Conservation (phyloP, 2,797 vertebrate genomes). For the Myotis pilosus region DNA sequence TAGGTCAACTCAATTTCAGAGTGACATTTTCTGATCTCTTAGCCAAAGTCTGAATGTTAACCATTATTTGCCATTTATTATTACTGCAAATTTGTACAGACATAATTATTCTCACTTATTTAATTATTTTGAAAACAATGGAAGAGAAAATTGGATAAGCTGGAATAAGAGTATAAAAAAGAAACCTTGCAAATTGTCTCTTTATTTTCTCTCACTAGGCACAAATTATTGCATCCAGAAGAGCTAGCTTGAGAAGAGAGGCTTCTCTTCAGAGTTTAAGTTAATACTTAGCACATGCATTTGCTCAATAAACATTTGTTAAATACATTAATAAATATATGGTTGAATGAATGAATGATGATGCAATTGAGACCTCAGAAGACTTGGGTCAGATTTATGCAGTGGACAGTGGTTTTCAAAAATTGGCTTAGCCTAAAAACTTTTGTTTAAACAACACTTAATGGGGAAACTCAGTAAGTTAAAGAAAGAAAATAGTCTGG, state of each 20-base stretch:
- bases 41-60: background rate
- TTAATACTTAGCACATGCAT: background rate
- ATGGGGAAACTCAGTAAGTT: background rate
- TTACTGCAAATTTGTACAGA: conserved; percentile 4
- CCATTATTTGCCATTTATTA: background rate
- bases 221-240: background rate
- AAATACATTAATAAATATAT: conserved; percentile 1
- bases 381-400: background rate
- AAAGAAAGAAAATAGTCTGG: conserved; percentile 9
- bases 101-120: background rate
- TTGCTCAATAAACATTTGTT: background rate
- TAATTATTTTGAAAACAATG: conserved; percentile 10
- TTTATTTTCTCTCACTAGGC: background rate
- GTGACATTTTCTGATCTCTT: background rate
- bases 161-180: background rate
- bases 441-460: conserved; percentile 13
- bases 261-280: background rate
- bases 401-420: background rate
- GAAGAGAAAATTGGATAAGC: background rate
- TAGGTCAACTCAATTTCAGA: conserved; percentile 15
- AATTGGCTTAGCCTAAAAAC: background rate
- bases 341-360: background rate
- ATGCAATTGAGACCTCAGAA: background rate
- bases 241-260: background rate
- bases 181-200: background rate